Base-by-base conservation (phyloP, 2,113 vertebrate genomes). In the Hippotragus niger region DNA sequence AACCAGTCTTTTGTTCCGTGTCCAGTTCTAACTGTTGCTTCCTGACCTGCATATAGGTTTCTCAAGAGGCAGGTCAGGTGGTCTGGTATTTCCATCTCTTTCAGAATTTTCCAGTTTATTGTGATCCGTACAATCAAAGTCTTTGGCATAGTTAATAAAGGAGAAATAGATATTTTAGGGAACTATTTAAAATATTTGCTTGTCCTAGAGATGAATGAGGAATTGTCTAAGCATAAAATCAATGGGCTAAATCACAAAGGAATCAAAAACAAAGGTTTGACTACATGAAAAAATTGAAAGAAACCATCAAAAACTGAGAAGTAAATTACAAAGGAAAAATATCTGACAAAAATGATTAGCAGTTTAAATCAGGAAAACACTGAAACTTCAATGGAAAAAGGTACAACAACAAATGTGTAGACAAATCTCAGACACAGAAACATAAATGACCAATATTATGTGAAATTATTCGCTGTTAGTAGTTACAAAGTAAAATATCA, bases 291-390 rank as follows among this genome's bases (percentile, higher is more conserved):
- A 95, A 88, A 74, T 83, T 78, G 52, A 88, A 58, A 94, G 91
- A 94, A 96, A 62, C 85, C 71, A 71, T 89, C 40, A 95, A 95
- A 96, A 92, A n/a, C 31, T 92, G 84, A 96, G 94, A 96, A 90
- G 81, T 53, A 96, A 95, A 95, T 95, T 88, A 97, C 29, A 84
- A 87, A 92, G 67, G 45, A 94, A 96, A 94, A 50, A n/a, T 87
- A 87, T 36, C 50, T 90, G 33, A 55, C 55, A 90, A 92, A 94
- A 40, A 74, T 29, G n/a, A 96, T 74, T 94, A 80, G 87, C 60
- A 81, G 4, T 91, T 93, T 80, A 40, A 96, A 88, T 91, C 93
- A 95, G 40, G 27, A 90, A 96, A 97, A 90, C 84, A 62, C 7
- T 36, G 52, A 84, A 71, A 92, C 43, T 87, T 94, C 62, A 88